These are phyloP conservation scores for Cryptoblepharus egeriae DNA, from an alignment of 2,797 vertebrate species.

Conservation along the genomic window DNA sequence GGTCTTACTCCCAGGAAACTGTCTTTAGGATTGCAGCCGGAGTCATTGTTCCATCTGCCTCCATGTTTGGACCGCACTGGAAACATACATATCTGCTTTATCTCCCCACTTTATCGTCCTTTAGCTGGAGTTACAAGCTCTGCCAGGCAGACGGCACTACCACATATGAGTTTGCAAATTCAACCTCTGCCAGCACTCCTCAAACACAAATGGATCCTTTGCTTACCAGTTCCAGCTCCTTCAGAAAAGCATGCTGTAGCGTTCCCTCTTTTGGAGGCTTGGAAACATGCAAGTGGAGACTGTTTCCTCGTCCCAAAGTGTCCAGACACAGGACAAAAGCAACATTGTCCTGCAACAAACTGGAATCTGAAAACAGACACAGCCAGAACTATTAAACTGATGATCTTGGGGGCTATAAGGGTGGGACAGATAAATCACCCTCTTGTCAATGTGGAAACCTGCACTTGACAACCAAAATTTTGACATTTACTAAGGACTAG, in stretches of 20 bases:
- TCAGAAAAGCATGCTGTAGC: slow-evolving; percentile 88
- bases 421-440: neutral
- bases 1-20: too few relatives aligned
- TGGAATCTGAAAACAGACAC: slow-evolving; percentile 85
- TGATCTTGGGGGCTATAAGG: neutral
- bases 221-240: slow-evolving; percentile 89
- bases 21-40: too few relatives aligned
- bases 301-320: slow-evolving; percentile 88
- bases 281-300: slow-evolving; percentile 93
- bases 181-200: neutral
- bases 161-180: neutral
- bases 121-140: neutral
- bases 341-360: slow-evolving; percentile 96
- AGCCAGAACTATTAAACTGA: neutral
- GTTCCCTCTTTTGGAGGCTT: slow-evolving; percentile 96
- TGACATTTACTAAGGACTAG: neutral
- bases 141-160: neutral
- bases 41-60: neutral
- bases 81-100: neutral
- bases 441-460: neutral
- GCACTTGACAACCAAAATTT: neutral
- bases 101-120: neutral
- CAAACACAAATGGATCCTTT: neutral
- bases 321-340: slow-evolving; percentile 97
- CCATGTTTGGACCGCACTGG: neutral